These are phyloP conservation scores for Henricia sp. DNA, from an alignment of 53 echinoderm and acorn worm genomes.

Conservation along the genomic window DNA sequence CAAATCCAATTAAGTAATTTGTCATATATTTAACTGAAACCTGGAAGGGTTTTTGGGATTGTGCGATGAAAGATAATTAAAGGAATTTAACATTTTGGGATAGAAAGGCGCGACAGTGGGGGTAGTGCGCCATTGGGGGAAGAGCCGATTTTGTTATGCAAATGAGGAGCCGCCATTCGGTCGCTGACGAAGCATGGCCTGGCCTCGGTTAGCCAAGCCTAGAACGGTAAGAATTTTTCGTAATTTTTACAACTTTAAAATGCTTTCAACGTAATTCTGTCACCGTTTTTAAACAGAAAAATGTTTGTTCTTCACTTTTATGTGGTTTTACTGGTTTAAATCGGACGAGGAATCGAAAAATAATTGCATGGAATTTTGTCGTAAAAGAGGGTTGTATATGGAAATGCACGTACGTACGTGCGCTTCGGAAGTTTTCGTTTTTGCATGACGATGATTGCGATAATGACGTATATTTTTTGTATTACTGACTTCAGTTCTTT, in stretches of 20 bases:
- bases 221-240: slow-evolving; percentile 61
- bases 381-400: slow-evolving; percentile 13
- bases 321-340: slow-evolving; percentile 2
- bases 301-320: slow-evolving; percentile 80
- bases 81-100: slow-evolving; percentile 9
- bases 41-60: not conserved
- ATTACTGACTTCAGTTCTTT: slow-evolving; percentile 35
- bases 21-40: not conserved
- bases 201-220: slow-evolving; percentile 23
- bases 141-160: slow-evolving; percentile 82
- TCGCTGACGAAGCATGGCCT: slow-evolving; percentile 62
- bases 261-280: slow-evolving; percentile 25
- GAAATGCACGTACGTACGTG: slow-evolving; percentile 14
- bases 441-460: not conserved
- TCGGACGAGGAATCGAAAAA: not conserved
- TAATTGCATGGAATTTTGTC: slow-evolving; percentile 49
- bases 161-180: slow-evolving; percentile 75
- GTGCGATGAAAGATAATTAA: not conserved
- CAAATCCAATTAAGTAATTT: no score
- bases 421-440: slow-evolving; percentile 47
- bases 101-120: slow-evolving; percentile 16
- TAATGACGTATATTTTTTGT: no score
- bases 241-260: slow-evolving; percentile 43
- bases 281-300: slow-evolving; percentile 19
- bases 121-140: slow-evolving; percentile 47